A percentile compares a stretch with the other conserved stretches of the same genome.
phyloP scores from a whole-genome alignment of 1,140 invertebrate species.

The Aricia agestis region DNA sequence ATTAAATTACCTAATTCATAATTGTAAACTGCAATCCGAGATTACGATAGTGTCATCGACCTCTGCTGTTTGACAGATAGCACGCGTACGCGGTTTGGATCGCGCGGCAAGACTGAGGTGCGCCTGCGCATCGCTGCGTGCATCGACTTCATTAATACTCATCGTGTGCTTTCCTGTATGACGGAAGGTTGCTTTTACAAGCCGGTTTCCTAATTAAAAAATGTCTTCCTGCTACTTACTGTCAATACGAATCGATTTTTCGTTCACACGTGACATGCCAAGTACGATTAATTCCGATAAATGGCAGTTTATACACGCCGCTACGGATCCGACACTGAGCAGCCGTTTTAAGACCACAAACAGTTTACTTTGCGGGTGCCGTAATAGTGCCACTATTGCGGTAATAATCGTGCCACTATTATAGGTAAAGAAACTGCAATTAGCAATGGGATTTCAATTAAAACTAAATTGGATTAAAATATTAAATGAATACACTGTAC shows the following conservation, averaged over 20 bases:
- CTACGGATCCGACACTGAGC: no score
- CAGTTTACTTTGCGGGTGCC: no score
- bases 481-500: no score
- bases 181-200: slow-evolving; percentile 69
- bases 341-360: no score
- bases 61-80: slow-evolving; percentile 34
- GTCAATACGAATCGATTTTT: slow-evolving; percentile 25
- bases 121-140: slow-evolving; percentile 46
- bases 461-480: no score
- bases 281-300: no score
- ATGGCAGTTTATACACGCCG: no score
- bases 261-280: background rate
- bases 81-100: slow-evolving; percentile 48
- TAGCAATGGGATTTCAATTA: no score
- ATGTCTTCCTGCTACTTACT: slow-evolving; percentile 49
- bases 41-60: slow-evolving; percentile 56
- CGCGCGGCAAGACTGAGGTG: slow-evolving; percentile 55
- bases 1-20: slow-evolving; percentile 21
- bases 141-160: slow-evolving; percentile 63
- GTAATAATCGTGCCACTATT: no score
- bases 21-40: slow-evolving; percentile 28
- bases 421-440: no score
- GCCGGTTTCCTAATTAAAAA: slow-evolving; percentile 73
- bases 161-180: slow-evolving; percentile 67
- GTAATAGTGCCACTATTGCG: no score